Percentiles rank a stretch among this genome's conserved stretches.
Conservation (phyloP, 2,888 invertebrate species). For the Ichneumoninae sp. region DNA sequence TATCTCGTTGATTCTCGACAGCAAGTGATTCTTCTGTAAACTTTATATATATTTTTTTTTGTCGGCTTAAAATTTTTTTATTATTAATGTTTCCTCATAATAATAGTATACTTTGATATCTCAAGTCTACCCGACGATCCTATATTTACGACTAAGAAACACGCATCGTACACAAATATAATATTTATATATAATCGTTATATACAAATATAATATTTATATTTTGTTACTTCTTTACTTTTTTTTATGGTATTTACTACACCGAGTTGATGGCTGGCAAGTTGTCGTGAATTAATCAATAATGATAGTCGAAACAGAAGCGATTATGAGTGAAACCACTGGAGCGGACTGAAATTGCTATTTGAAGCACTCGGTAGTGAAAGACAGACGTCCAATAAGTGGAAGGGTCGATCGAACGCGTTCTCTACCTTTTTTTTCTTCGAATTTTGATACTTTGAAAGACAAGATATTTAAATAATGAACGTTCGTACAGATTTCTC, state of each 20-base stretch:
- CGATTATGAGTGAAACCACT: not conserved
- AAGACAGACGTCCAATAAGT: not conserved
- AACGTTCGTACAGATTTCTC: not conserved
- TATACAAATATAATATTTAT: conserved; percentile 67
- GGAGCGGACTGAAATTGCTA: not conserved
- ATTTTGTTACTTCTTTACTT: conserved; percentile 34
- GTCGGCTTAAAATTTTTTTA: conserved; percentile 25
- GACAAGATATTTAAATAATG: not conserved
- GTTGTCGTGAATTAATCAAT: conserved; percentile 15
- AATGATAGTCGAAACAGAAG: not conserved
- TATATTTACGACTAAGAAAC: conserved; percentile 69
- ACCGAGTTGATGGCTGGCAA: conserved; percentile 35
- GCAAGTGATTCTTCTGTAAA: conserved; percentile 47
- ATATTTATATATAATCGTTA: conserved; percentile 68
- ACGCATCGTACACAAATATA: conserved; percentile 74
- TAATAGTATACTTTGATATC: conserved; percentile 33
- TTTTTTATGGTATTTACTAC: conserved; percentile 23
- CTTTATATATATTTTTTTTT: conserved; percentile 48
- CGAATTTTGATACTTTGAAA: not conserved
- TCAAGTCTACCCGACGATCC: conserved; percentile 42
- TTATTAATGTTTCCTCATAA: conserved; percentile 19
- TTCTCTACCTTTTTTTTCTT: not conserved
- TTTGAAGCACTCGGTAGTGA: not conserved
- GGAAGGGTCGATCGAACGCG: not conserved
- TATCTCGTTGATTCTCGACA: conserved; percentile 49